phyloP scores from a whole-genome alignment of 2,797 vertebrate species.

The Artibeus lituratus region DNA sequence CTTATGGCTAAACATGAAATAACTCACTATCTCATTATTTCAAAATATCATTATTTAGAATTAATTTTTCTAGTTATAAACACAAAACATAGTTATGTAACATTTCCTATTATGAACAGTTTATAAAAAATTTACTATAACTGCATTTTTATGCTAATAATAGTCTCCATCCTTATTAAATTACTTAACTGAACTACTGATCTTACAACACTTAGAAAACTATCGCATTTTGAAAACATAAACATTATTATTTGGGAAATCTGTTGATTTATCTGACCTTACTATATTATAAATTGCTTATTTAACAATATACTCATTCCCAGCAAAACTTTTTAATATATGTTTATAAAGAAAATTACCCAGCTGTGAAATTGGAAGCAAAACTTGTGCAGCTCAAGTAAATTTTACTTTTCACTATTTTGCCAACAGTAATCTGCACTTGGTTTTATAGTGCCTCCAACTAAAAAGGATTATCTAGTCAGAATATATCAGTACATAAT shows the following conservation, averaged over 20 bases:
- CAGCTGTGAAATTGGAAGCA: conserved; percentile 84
- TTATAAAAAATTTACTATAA: conserved; percentile 7
- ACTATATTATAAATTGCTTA: conserved; percentile 73
- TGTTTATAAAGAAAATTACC: conserved; percentile 82
- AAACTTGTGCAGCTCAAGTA: conserved; percentile 71
- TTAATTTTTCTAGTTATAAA: background rate
- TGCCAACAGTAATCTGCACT: conserved; percentile 77
- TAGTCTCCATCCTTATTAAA: background rate
- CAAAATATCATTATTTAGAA: background rate
- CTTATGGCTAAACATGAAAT: background rate
- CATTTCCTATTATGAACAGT: background rate
- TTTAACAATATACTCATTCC: conserved; percentile 62
- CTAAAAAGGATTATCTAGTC: conserved; percentile 83
- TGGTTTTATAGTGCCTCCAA: conserved; percentile 77
- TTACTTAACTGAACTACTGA: conserved; percentile 7
- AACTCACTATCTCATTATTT: background rate
- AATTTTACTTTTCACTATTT: conserved; percentile 74
- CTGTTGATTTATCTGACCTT: conserved; percentile 56
- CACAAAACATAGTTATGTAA: background rate
- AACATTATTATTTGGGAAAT: background rate
- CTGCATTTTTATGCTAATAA: background rate
- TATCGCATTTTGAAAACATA: background rate
- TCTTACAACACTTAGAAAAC: background rate
- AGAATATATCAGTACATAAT: conserved; percentile 83
- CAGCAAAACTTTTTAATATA: conserved; percentile 78